Evolutionary conservation across 2,888 invertebrate genomes (phyloP), one percentile per base, ranked within the genome.

Genomic region (Lochmaea crataegi): DNA sequence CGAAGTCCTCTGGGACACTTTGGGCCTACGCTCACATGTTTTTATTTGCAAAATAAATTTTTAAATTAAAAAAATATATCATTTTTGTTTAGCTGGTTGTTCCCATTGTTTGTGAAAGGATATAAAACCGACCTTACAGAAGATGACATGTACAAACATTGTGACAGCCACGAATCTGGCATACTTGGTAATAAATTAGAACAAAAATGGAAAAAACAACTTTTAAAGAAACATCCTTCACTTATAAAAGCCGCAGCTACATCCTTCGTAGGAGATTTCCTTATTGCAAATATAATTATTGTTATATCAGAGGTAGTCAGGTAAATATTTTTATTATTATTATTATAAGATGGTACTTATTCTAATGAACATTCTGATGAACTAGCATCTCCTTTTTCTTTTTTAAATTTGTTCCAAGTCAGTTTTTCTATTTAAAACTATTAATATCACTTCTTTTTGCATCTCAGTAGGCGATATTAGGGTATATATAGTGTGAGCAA

Each of bases 91-190:
- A 89, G 89, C 80, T 90, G 89, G 89, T 80, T 88, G 1, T 82
- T 88, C 53, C 88, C 88, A 3, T 81, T 88, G 42, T 89, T 90
- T 78, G 80, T 84, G 60, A 86, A 87, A 79, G 90, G 90, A 1
- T 83, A 83, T 63, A 86, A 83, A 75, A 86, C 85, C 67, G 89
- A 89, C 72, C 81, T 90, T 42, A 86, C 86, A 45, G 87, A 88
- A 71, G 84, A 87, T 58, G 90, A 90, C 80, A 82, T 90, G n/a
- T 89, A 87, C 77, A 84, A 86, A 73, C 85, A 87, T 11, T 82
- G 89, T 10, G 82, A 84, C 67, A 84, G 84, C 67, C 89, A 89
- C 77, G 84, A 84, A 64, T 88, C 89, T 0, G 82, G 74, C 48
- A 60, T 58, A 18, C 80, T 90, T 18, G 89, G 88, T 12, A 82